A percentile compares a stretch with the other conserved stretches of the same genome.
phyloP scores from a whole-genome alignment of 2,113 vertebrate genomes.

The Geococcyx californianus region DNA sequence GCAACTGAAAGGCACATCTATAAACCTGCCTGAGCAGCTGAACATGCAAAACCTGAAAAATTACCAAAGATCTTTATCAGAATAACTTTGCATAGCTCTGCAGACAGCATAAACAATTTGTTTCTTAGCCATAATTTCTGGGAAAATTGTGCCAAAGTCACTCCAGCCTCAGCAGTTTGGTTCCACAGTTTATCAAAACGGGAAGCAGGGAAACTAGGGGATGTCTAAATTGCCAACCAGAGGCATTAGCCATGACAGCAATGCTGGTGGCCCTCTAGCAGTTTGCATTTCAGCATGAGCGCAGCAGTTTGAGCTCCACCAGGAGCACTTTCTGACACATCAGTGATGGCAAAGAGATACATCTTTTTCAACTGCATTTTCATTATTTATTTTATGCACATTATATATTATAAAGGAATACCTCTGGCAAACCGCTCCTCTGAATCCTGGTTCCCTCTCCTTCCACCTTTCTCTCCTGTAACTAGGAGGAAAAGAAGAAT shows the following conservation, averaged over 20 bases:
- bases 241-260: neutral
- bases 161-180: neutral
- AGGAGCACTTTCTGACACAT: neutral
- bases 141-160: neutral
- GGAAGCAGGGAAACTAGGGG: neutral
- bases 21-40: neutral
- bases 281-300: neutral
- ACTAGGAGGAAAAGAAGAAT: neutral
- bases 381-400: neutral
- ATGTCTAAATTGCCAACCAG: neutral
- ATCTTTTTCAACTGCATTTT: neutral
- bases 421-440: neutral
- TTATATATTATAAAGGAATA: neutral
- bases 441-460: neutral
- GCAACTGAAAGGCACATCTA: neutral
- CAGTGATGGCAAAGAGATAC: fast-evolving
- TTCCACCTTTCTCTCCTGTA: neutral
- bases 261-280: neutral
- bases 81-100: neutral
- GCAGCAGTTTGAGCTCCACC: neutral
- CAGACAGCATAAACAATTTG: neutral
- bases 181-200: neutral
- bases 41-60: neutral
- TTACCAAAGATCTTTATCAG: neutral
- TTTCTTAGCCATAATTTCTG: neutral